A percentile compares a stretch with the other conserved stretches of the same genome.
Conservation (phyloP, 2,888 invertebrate genomes). For the Stenodema calcarata region DNA sequence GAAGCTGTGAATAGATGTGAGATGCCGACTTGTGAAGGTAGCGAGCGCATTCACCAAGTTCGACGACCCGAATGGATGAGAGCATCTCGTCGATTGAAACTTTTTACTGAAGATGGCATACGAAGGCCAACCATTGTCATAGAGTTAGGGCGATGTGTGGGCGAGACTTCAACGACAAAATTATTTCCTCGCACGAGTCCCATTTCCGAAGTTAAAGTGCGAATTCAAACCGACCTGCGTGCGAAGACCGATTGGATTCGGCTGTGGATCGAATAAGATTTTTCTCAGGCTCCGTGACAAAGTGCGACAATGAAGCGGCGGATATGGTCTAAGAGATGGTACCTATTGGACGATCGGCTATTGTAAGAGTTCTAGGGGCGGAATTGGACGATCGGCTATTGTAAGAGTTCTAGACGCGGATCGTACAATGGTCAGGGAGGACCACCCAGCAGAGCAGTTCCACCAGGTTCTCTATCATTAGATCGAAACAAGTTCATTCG, state of each 20-base stretch:
- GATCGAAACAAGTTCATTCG: not conserved
- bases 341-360: not conserved
- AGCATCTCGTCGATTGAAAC: not conserved
- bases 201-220: not conserved
- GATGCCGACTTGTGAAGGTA: not conserved
- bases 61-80: not conserved
- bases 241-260: constrained; percentile 6
- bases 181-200: not conserved
- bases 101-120: not conserved
- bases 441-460: not conserved
- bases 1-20: not conserved
- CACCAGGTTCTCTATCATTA: not conserved
- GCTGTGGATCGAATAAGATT: not conserved
- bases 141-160: not conserved
- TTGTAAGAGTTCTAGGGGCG: too few species aligned
- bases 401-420: not conserved
- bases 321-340: not conserved
- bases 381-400: not conserved
- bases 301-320: constrained; percentile 4
- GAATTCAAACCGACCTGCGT: not conserved
- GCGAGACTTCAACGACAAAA: not conserved
- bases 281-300: not conserved
- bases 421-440: not conserved
- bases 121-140: not conserved
- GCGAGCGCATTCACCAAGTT: not conserved